Percentiles rank a stretch among this genome's conserved stretches.
These are phyloP conservation scores for Siniperca obscura DNA, from an alignment of 2,797 vertebrate species.

Conservation along the genomic window DNA sequence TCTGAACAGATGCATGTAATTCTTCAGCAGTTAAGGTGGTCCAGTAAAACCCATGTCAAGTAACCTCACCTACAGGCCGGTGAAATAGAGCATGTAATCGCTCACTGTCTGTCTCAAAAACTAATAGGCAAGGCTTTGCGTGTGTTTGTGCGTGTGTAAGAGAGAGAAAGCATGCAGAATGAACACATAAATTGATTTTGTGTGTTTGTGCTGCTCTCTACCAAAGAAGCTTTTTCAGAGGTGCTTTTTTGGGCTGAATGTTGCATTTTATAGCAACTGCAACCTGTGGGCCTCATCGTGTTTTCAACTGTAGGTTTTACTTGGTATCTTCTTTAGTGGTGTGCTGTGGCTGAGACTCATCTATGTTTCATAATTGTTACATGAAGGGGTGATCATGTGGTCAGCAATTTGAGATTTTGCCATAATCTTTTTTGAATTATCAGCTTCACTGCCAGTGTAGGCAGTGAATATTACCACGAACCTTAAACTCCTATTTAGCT, in stretches of 20 bases:
- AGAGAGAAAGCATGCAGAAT: constrained; percentile 22
- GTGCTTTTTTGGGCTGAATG: constrained; percentile 10
- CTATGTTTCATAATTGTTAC: background rate
- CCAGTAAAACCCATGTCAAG: constrained; percentile 45
- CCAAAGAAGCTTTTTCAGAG: constrained; percentile 15
- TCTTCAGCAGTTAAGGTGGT: constrained; percentile 45
- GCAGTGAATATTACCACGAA: constrained; percentile 21
- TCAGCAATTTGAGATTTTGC: constrained; percentile 19
- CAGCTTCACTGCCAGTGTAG: constrained; percentile 7
- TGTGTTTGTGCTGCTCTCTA: constrained; percentile 28
- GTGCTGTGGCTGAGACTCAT: background rate
- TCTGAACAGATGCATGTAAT: constrained; percentile 5
- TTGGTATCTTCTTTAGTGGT: background rate
- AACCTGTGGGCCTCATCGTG: background rate
- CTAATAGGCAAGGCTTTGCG: constrained; percentile 38
- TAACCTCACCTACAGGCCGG: constrained; percentile 69
- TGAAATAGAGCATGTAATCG: constrained; percentile 83
- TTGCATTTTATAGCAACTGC: constrained; percentile 18
- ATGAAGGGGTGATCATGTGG: background rate
- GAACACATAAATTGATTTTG: constrained; percentile 58
- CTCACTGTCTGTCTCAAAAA: constrained; percentile 66
- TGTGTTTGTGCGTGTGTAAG: background rate
- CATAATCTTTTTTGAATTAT: constrained; percentile 41
- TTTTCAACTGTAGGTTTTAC: background rate
- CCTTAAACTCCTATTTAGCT: constrained; percentile 19